Evolutionary conservation across 2,113 vertebrate species (phyloP).

Genomic region (Puntigrus tetrazona): DNA sequence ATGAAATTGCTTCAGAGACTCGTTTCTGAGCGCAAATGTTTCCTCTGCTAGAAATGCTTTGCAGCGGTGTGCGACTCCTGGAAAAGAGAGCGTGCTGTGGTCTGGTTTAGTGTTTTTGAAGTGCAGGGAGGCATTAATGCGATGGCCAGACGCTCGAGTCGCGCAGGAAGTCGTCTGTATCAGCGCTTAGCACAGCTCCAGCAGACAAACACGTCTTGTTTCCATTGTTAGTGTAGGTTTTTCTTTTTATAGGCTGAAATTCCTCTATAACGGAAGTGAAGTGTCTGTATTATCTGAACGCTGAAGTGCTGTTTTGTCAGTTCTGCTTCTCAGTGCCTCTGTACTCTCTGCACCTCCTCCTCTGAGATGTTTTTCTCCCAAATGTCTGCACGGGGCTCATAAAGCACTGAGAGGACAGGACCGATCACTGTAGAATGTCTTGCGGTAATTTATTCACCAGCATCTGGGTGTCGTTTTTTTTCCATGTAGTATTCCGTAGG

Average conservation of each 20-base stretch:
- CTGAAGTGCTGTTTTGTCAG: slow-evolving; percentile 48
- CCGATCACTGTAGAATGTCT: slow-evolving; percentile 14
- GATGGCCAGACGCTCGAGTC: slow-evolving; percentile 59
- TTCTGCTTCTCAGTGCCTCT: slow-evolving; percentile 53
- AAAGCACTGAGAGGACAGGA: slow-evolving; percentile 53
- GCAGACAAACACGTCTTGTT: slow-evolving; percentile 53
- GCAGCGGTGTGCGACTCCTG: slow-evolving; percentile 56
- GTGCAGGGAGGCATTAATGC: slow-evolving; percentile 58
- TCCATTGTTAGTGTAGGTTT: slow-evolving; percentile 46
- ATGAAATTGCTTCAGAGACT: slow-evolving; percentile 50
- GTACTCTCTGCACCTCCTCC: slow-evolving; percentile 67
- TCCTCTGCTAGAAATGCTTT: slow-evolving; percentile 8
- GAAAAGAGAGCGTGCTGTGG: slow-evolving; percentile 28
- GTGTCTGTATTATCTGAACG: slow-evolving; percentile 53
- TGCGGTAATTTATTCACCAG: slow-evolving; percentile 33
- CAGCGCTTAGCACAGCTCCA: slow-evolving; percentile 45
- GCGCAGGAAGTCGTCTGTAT: slow-evolving; percentile 47
- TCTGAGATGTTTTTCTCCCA: slow-evolving; percentile 57
- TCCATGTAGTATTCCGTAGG: background rate
- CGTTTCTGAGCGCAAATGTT: slow-evolving; percentile 40
- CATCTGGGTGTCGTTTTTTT: slow-evolving; percentile 41
- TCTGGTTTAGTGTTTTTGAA: slow-evolving; percentile 58
- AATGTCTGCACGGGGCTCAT: slow-evolving; percentile 44
- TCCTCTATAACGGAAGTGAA: background rate
- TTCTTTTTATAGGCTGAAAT: slow-evolving; percentile 2